phyloP scores from a whole-genome alignment of 1,140 invertebrate genomes.

The Apolygus lucorum region DNA sequence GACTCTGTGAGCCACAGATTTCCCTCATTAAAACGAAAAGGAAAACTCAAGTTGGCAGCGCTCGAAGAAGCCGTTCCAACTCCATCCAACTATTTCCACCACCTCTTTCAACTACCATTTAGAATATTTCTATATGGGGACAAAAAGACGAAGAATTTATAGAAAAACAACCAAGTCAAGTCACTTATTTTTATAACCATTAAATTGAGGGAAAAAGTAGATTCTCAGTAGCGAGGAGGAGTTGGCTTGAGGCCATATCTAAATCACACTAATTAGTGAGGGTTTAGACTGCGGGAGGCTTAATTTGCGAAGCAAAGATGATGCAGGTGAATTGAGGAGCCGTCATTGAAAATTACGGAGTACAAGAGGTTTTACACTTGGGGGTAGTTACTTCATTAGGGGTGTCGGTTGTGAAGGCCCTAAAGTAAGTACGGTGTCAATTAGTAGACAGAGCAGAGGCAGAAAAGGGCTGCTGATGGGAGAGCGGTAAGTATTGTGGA shows the following conservation, averaged over 20 bases:
- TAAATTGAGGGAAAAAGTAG: neutral
- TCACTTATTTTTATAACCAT: constrained; percentile 10
- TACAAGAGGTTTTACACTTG: constrained; percentile 15
- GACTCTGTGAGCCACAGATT: no score
- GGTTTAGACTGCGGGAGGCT: constrained; percentile 30
- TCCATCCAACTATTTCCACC: no score
- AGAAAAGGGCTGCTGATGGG: constrained; percentile 27
- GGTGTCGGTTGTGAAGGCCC: neutral
- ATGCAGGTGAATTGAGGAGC: neutral
- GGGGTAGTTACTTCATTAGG: constrained; percentile 14
- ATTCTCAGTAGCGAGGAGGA: neutral
- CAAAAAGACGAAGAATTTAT: no score
- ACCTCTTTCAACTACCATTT: no score
- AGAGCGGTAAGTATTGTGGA: constrained; percentile 9
- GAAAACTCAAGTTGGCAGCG: no score
- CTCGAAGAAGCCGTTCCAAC: no score
- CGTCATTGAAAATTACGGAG: constrained; percentile 13
- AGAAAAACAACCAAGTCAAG: neutral
- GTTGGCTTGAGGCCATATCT: neutral
- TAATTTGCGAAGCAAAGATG: constrained; percentile 18
- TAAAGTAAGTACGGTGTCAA: constrained; percentile 11
- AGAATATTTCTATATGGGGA: no score
- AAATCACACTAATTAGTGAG: constrained; percentile 13
- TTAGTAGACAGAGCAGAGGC: constrained; percentile 26
- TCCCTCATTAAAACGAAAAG: no score